Evolutionary conservation across 2,888 invertebrate species (phyloP).

Genomic region (Temnothorax rugatulus): DNA sequence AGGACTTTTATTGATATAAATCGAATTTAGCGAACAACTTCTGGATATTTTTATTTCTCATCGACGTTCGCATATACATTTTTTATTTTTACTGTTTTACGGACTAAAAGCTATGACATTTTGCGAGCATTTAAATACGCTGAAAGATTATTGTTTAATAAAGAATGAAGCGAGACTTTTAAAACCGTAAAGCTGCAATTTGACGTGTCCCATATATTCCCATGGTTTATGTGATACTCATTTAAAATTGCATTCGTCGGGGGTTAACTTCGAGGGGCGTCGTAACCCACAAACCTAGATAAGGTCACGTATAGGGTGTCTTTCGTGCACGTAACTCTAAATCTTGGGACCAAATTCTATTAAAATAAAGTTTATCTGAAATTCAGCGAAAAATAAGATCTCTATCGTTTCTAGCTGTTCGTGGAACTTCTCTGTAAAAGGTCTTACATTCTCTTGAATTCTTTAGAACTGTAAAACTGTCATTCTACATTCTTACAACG

Average conservation of each 20-base stretch:
- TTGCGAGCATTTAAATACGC: background rate
- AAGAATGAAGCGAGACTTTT: conserved; percentile 3
- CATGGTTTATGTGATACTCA: conserved; percentile 18
- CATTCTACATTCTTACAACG: background rate
- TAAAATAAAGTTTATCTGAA: conserved; percentile 8
- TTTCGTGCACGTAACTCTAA: background rate
- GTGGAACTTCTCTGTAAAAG: background rate
- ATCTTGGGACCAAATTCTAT: background rate
- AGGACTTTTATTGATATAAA: background rate
- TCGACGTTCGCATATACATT: background rate
- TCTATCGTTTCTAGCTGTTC: background rate
- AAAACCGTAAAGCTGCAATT: background rate
- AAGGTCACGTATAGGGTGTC: conserved; percentile 14
- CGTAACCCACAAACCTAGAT: conserved; percentile 44
- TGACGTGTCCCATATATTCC: background rate
- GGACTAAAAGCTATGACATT: background rate
- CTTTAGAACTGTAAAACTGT: background rate
- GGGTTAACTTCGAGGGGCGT: conserved; percentile 8
- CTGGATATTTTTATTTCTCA: background rate
- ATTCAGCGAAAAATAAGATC: conserved; percentile 19
- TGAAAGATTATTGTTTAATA: background rate
- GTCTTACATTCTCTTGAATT: background rate
- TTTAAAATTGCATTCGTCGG: conserved; percentile 2
- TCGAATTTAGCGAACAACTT: background rate
- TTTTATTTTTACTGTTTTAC: background rate